Percentiles rank a stretch among this genome's conserved stretches.
Evolutionary conservation across 2,888 invertebrate species (phyloP).

Genomic region (Gari tellinella): DNA sequence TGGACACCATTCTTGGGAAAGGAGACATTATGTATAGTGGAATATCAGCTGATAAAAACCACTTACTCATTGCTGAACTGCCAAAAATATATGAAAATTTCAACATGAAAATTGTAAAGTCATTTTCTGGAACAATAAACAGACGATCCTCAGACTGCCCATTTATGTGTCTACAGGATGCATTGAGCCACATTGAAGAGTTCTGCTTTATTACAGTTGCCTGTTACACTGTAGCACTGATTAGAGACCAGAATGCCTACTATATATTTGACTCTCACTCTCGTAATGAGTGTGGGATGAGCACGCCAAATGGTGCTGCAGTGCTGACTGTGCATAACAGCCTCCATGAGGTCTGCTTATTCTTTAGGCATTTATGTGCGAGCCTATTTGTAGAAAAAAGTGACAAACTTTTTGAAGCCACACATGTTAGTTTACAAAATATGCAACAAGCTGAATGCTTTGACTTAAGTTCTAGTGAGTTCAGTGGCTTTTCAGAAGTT

Average conservation of each 20-base stretch:
- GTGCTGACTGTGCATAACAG: not conserved
- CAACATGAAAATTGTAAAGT: not conserved
- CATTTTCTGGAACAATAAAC: not conserved
- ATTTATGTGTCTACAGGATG: not conserved
- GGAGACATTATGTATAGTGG: not conserved
- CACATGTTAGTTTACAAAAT: no score
- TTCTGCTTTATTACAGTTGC: not conserved
- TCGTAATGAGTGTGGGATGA: not conserved
- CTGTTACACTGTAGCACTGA: not conserved
- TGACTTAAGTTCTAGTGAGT: no score
- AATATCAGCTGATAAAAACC: not conserved
- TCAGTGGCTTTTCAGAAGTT: no score
- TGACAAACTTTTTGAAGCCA: no score
- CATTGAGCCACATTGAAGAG: not conserved
- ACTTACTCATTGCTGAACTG: conserved; percentile 1
- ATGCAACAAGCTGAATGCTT: no score
- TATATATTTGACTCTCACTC: not conserved
- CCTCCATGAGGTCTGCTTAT: not conserved
- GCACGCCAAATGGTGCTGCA: not conserved
- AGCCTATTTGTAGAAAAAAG: not conserved
- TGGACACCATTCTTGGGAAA: not conserved
- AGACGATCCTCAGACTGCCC: not conserved
- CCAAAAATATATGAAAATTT: not conserved
- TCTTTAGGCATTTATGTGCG: not conserved
- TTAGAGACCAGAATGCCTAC: not conserved